Evolutionary conservation across 2,888 invertebrate genomes (phyloP).

Genomic region (Ophion ellenae): DNA sequence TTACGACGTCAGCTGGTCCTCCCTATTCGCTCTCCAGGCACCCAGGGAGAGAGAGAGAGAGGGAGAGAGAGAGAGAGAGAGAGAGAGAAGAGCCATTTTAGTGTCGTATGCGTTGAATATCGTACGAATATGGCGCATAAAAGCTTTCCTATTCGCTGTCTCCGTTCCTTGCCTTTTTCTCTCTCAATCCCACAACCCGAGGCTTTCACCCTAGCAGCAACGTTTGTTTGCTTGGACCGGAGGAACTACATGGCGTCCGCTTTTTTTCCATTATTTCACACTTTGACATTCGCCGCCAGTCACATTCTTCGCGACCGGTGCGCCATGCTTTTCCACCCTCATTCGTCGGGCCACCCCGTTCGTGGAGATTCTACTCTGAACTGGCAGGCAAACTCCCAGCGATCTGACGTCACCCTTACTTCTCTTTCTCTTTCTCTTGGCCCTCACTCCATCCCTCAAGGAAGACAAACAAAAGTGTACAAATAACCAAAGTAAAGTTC

Average conservation of each 20-base stretch:
- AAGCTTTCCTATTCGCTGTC: conserved; percentile 56
- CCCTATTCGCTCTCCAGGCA: conserved; percentile 23
- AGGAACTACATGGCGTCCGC: conserved; percentile 10
- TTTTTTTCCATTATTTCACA: conserved; percentile 37
- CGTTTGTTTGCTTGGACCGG: conserved; percentile 54
- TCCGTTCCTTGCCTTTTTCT: conserved; percentile 37
- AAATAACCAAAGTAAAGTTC: too few relatives aligned
- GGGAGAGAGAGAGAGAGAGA: conserved; percentile 13
- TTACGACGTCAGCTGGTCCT: conserved; percentile 62
- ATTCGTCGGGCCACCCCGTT: not conserved
- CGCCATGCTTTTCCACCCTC: conserved; percentile 8
- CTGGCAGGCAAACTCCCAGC: not conserved
- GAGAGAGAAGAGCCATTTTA: conserved; percentile 26
- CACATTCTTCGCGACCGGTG: conserved; percentile 36
- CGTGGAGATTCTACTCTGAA: not conserved
- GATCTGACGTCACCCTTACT: too few relatives aligned
- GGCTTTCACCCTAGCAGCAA: conserved; percentile 36
- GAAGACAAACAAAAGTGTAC: too few relatives aligned
- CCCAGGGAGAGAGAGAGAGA: conserved; percentile 7
- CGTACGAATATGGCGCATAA: conserved; percentile 62
- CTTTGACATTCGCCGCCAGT: conserved; percentile 63
- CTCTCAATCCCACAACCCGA: conserved; percentile 41
- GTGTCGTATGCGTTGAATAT: conserved; percentile 58
- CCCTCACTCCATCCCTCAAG: too few relatives aligned
- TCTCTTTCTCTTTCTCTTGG: too few relatives aligned